Conservation (phyloP, 2,113 vertebrate species). For the Alethe castanea region DNA sequence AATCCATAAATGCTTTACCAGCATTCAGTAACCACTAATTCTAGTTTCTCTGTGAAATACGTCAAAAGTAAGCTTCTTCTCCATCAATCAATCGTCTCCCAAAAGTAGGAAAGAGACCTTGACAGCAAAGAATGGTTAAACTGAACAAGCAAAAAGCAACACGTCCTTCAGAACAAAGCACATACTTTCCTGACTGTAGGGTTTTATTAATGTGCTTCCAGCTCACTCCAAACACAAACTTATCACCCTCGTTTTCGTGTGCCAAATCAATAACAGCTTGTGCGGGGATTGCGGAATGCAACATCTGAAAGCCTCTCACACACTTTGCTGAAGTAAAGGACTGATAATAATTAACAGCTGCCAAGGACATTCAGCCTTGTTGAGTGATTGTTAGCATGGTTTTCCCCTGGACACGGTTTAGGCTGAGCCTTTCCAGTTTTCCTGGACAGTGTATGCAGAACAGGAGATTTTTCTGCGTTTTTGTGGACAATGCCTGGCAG, state of each 20-base stretch:
- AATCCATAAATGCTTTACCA: constrained; percentile 10
- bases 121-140: not conserved
- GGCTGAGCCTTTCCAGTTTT: not conserved
- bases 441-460: not conserved
- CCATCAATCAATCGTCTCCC: not conserved
- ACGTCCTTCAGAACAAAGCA: not conserved
- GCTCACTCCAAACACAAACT: constrained; percentile 21
- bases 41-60: not conserved
- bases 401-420: constrained; percentile 11
- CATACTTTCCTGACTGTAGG: not conserved
- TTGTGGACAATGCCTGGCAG: not conserved
- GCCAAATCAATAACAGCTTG: constrained; percentile 53
- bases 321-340: constrained; percentile 1
- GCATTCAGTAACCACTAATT: constrained; percentile 26
- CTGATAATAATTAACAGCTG: constrained; percentile 53
- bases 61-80: not conserved
- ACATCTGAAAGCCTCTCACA: constrained; percentile 17
- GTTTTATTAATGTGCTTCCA: constrained; percentile 38
- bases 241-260: not conserved
- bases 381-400: not conserved
- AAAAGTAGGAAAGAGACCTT: not conserved
- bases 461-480: not conserved
- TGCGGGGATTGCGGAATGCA: not conserved
- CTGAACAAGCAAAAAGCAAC: not conserved
- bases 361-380: constrained; percentile 40